Base-by-base conservation (phyloP, 1,140 invertebrate genomes). In the Heliothis subflexa region DNA sequence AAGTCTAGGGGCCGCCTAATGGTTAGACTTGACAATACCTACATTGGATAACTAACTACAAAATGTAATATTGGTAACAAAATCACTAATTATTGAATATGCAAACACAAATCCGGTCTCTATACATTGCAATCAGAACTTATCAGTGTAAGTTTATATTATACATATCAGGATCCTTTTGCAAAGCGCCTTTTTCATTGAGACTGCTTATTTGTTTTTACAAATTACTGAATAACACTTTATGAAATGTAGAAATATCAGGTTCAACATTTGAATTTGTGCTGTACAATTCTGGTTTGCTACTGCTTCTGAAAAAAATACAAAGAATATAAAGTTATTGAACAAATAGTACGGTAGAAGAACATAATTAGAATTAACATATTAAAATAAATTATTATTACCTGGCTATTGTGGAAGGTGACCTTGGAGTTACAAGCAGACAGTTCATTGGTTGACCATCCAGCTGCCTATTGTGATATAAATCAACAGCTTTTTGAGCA, bases 391-490 rank as follows among this genome's bases (percentile, higher is more conserved):
- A 40, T 40, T 40, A 40, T 33, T 33, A 33, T 80, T 84, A 90
- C 92, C 86, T 89, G 13, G 86, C 16, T 21, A 81, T 25, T 49
- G 79, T 55, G 49, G 88, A 73, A 13, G 84, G 61, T 47, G 84
- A 72, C 55, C 91, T 81, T 40, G 93, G 93, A 10, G 90, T 89
- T 0, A 94, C 93, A 25, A 94, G 88, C 28, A 94, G 87, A 61
- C 93, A 94, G 78, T 91, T 94, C 93, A 94, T 94, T 25, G 93
- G 91, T 74, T 94, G 92, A 28, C 91, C 90, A 78, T 94, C 93
- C 55, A 94, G 79, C 33, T 98, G 98, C 66, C 98, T 95, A 90
- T 98, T 98, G 89, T 99, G 98, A 94, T 99, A 99, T 50, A 97
- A 97, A 85, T 98, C 97, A 9, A 98, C 97, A 33, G 98, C 98